Evolutionary conservation across 2,888 invertebrate genomes (phyloP).

Genomic region (Drosophila subsilvestris): DNA sequence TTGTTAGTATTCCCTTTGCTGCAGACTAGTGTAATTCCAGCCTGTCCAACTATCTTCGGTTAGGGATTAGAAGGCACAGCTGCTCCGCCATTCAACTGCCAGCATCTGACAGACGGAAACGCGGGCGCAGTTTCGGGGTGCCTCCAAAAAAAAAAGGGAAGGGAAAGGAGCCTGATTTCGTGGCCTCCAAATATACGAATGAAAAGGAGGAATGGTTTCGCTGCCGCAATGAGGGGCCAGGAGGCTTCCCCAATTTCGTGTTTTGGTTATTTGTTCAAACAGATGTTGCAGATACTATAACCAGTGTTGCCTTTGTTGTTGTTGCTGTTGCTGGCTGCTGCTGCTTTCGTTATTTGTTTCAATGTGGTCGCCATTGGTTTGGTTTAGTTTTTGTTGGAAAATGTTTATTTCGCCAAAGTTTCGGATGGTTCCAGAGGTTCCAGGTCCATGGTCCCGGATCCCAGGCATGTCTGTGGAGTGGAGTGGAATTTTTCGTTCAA

Average conservation of each 20-base stretch:
- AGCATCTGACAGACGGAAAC: not conserved
- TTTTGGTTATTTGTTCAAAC: conserved; percentile 73
- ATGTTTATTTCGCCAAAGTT: conserved; percentile 21
- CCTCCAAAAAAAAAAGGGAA: not conserved
- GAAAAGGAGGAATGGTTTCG: not conserved
- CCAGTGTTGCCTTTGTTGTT: conserved; percentile 20
- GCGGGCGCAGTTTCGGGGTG: not conserved
- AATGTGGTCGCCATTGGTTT: conserved; percentile 57
- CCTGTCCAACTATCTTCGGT: not conserved
- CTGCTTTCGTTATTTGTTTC: conserved; percentile 56
- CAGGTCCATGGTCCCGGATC: not conserved
- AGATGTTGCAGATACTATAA: conserved; percentile 67
- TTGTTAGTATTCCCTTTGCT: not conserved
- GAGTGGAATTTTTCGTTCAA: conserved; percentile 23
- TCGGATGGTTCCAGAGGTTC: not conserved
- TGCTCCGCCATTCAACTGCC: not conserved
- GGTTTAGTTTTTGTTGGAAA: conserved; percentile 51
- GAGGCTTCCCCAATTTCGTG: conserved; percentile 35
- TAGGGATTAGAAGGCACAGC: not conserved
- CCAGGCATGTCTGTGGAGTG: not conserved
- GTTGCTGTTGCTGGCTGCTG: not conserved
- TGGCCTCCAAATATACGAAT: not conserved
- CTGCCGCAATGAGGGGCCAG: not conserved
- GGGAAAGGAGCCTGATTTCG: conserved; percentile 15
- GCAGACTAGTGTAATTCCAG: not conserved